These are phyloP conservation scores for Huso huso DNA, from an alignment of 2,797 vertebrate genomes.

Conservation along the genomic window DNA sequence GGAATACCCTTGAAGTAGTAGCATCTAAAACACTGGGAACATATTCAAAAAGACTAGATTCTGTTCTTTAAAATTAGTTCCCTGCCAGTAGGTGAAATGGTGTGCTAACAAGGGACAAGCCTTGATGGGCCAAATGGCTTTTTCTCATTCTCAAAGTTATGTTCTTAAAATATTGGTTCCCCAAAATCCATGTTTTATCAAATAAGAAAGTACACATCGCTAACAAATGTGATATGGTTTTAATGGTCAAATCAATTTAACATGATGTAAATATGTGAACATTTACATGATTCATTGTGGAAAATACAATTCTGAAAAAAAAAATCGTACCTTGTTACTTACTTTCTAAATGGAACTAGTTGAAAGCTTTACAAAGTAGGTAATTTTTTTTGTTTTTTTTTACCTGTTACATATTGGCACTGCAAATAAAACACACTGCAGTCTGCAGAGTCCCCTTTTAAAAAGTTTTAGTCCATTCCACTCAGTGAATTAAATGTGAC, in stretches of 20 bases:
- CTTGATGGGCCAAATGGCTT: too few relatives aligned
- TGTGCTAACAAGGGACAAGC: too few relatives aligned
- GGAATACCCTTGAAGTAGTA: too few relatives aligned
- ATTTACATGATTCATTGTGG: conserved; percentile 31
- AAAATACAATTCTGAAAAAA: conserved; percentile 24
- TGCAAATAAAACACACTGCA: conserved; percentile 13
- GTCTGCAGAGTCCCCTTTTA: conserved; percentile 14
- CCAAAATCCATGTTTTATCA: too few relatives aligned
- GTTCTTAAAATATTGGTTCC: too few relatives aligned
- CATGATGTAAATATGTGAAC: conserved; percentile 52
- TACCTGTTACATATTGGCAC: conserved; percentile 18
- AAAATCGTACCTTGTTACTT: conserved; percentile 15
- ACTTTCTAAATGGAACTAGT: conserved; percentile 3
- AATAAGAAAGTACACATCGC: background rate
- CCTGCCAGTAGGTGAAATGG: too few relatives aligned
- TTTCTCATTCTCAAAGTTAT: too few relatives aligned
- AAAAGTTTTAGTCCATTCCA: conserved; percentile 6
- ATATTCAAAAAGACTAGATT: too few relatives aligned
- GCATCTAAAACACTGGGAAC: too few relatives aligned
- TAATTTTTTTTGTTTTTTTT: too few relatives aligned
- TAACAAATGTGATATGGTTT: conserved; percentile 51
- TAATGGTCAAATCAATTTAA: conserved; percentile 50
- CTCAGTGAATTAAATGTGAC: too few relatives aligned
- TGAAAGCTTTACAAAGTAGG: conserved; percentile 11
- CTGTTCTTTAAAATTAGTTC: too few relatives aligned